Base-by-base conservation (phyloP, 2,797 vertebrate species). In the Lithobates pipiens region DNA sequence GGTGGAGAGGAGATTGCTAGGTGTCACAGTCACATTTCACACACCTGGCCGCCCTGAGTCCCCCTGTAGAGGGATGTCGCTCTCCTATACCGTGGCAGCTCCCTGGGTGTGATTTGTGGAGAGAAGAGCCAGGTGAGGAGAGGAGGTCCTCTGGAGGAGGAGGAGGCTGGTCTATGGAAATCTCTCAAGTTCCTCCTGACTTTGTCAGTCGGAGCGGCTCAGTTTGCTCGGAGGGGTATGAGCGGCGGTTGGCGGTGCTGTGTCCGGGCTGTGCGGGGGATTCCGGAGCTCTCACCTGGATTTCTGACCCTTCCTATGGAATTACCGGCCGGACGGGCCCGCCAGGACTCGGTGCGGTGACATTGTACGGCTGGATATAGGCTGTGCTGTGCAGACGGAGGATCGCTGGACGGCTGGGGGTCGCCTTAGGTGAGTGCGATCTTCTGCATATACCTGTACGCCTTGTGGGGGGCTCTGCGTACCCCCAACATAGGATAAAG, bases 341-440 rank as follows among this genome's bases (percentile, higher is more conserved):
- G 13, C 3, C 46, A 57, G 18, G 54, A 57, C 21, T 23, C 54
- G 3, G 54, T 57, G 54, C 54, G 54, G 54, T 57, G 21, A 57
- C 54, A 23, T 23, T 57, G 13, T 57, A 18, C 54, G 23, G 54
- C 54, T 57, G 54, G 54, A 57, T 57, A 57, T 57, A 23, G 21
- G 54, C 21, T 29, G 29, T 29, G 54, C 54, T 21, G 63, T 25
- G n/a, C 23, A n/a, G 25, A 67, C 63, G 63, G 63, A 27, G 77
- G 46, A 80, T n/a, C 50, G 42, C 9, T 29, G 80, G 80, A 83
- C 80, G 65, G 76, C 71, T 3, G 71, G 78, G 42, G 71, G 80
- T 75, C 80, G 80, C 32, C 27, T 76, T 76, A 83, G 80, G 80
- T 83, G 72, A 83, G 80, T 83, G 71, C 13, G 13, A 44, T 57